A percentile compares a stretch with the other conserved stretches of the same genome.
phyloP scores from a whole-genome alignment of 2,797 vertebrate species.

The Sus cebifrons region DNA sequence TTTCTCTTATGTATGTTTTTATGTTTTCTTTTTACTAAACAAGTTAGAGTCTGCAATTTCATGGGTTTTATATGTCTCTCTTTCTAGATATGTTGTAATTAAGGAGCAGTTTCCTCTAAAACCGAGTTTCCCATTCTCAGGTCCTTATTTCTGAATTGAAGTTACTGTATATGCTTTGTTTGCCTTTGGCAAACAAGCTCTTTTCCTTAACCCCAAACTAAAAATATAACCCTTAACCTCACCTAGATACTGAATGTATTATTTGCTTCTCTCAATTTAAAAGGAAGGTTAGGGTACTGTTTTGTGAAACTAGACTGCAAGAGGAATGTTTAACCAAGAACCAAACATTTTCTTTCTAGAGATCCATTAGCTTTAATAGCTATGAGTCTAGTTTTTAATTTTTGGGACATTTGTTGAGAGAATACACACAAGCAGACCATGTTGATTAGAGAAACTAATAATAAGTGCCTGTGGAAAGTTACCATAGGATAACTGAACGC shows the following conservation, averaged over 20 bases:
- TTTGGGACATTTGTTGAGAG: not conserved
- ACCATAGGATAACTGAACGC: not conserved
- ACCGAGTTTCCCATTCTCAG: not conserved
- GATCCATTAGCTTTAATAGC: not conserved
- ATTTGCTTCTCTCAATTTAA: not conserved
- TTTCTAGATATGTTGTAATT: slow-evolving; percentile 59
- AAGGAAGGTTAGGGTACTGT: not conserved
- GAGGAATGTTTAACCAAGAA: slow-evolving; percentile 17
- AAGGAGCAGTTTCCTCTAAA: slow-evolving; percentile 56
- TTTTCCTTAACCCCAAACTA: slow-evolving; percentile 15
- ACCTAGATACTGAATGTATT: not conserved
- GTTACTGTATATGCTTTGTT: not conserved
- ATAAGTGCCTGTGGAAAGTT: not conserved
- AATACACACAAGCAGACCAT: not conserved
- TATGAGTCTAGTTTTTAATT: not conserved
- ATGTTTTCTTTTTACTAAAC: slow-evolving; percentile 48
- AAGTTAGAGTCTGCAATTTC: not conserved
- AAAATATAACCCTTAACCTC: not conserved
- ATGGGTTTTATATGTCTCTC: not conserved
- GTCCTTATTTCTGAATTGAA: slow-evolving; percentile 58
- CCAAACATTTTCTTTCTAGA: slow-evolving; percentile 60
- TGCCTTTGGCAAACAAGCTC: not conserved
- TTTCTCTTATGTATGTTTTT: not conserved
- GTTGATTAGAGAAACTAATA: not conserved
- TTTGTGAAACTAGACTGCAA: slow-evolving; percentile 47